Base-by-base conservation (phyloP, 2,113 vertebrate genomes). In the Girardinichthys multiradiatus region DNA sequence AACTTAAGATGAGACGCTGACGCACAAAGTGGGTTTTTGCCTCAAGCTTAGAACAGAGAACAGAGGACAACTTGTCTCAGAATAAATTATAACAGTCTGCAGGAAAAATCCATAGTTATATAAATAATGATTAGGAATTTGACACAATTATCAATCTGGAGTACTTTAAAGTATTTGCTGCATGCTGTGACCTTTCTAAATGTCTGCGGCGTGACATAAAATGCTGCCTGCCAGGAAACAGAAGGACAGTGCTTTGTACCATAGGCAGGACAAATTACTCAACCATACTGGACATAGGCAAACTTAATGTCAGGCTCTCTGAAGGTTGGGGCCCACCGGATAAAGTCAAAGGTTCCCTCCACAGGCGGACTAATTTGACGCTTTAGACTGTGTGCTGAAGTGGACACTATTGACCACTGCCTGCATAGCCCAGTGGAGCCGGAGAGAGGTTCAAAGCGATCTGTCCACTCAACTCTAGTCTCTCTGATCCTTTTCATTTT, bases 371-470 rank as follows among this genome's bases (percentile, higher is more conserved):
- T 90, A 89, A 90, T 91, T 87, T 90, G 82, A 89, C 79, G 78
- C 79, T 75, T 85, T 63, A 45, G 76, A 89, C 89, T 88, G 81
- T 66, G 83, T 77, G 74, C 64, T 87, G 71, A 84, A 89, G 83
- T 88, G 85, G 82, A 84, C 13, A 30, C 85, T 88, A 86, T 91
- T 91, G 89, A 90, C 85, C 77, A 80, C 70, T 74, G 76, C 70
- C 74, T 85, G 70, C 45, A 72, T 65, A 37, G 82, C 79, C 60
- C 28, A 19, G 64, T 24, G 57, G 75, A 87, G 66, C 72, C 70
- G 67, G 86, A 82, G 81, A 67, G 27, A 65, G 86, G 80, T 90
- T 91, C 88, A 90, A 92, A 92, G 86, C 57, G 76, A 86, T 72
- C 69, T 64, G 66, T 74, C 74, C 75, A 86, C 87, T 90, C 81